Conservation (phyloP, 2,888 invertebrate species). For the Idaea straminata region DNA sequence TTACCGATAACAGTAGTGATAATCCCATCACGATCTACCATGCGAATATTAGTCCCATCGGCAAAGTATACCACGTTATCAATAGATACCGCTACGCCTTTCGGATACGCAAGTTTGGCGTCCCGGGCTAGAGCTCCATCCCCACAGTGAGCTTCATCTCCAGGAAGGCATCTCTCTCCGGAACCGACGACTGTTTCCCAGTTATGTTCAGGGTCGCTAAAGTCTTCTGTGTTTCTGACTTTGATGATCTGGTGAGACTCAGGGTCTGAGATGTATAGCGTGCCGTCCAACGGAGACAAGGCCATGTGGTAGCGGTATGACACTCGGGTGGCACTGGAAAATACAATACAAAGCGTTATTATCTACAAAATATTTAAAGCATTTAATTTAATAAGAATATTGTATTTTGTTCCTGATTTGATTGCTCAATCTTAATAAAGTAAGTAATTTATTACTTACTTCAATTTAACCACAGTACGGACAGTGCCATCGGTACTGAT, state of each 20-base stretch:
- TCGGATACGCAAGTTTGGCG: conserved; percentile 97
- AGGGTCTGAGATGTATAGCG: conserved; percentile 96
- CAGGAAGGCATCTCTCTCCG: conserved; percentile 95
- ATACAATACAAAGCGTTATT: conserved; percentile 7
- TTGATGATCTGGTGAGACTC: conserved; percentile 96
- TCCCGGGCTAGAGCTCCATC: conserved; percentile 95
- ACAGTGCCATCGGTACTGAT: conserved; percentile 92
- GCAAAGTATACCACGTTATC: conserved; percentile 97
- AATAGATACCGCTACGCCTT: conserved; percentile 96
- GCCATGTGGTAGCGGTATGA: conserved; percentile 99
- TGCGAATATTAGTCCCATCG: conserved; percentile 96
- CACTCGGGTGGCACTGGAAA: conserved; percentile 91
- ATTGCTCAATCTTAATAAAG: not conserved
- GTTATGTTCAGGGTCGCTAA: conserved; percentile 92
- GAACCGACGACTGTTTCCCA: conserved; percentile 98
- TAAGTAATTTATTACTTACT: conserved; percentile 77
- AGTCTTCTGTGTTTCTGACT: conserved; percentile 90
- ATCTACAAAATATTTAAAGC: not conserved
- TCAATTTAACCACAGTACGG: conserved; percentile 88
- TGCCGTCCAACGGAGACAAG: conserved; percentile 95
- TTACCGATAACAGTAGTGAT: conserved; percentile 95
- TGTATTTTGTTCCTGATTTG: not conserved
- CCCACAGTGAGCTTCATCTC: conserved; percentile 97
- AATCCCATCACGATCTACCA: conserved; percentile 95
- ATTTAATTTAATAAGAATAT: not conserved